Percentiles rank a stretch among this genome's conserved stretches.
Evolutionary conservation across 2,113 vertebrate genomes (phyloP).

Genomic region (Lethenteron reissneri): DNA sequence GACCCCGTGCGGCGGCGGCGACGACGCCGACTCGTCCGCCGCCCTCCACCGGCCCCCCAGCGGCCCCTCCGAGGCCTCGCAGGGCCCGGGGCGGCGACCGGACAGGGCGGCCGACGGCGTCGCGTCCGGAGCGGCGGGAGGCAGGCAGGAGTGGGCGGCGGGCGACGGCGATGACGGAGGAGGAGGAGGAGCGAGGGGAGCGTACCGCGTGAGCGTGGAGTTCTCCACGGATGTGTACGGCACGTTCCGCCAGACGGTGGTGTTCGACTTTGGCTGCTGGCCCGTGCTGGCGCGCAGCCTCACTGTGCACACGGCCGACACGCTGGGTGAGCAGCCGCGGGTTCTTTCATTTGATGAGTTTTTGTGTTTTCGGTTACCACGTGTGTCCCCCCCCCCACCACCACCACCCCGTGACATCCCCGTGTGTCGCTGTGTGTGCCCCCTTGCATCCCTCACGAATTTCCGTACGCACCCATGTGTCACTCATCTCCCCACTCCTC

Average conservation of each 20-base stretch:
- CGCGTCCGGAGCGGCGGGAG: constrained; percentile 48
- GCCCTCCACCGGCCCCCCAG: background rate
- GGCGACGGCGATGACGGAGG: constrained; percentile 36
- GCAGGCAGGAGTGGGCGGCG: constrained; percentile 86
- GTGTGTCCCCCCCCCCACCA: too few relatives aligned
- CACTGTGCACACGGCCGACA: constrained; percentile 93
- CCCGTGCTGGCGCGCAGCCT: constrained; percentile 95
- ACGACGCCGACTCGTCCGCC: too few relatives aligned
- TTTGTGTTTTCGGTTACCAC: too few relatives aligned
- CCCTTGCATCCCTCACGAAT: too few relatives aligned
- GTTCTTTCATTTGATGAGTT: too few relatives aligned
- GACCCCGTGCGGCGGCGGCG: too few relatives aligned
- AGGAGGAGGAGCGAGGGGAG: constrained; percentile 77
- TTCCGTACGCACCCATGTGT: too few relatives aligned
- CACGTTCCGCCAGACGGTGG: constrained; percentile 88
- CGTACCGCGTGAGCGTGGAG: constrained; percentile 72
- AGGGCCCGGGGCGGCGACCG: background rate
- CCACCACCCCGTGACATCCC: too few relatives aligned
- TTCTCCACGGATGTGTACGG: constrained; percentile 97
- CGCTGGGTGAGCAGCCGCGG: constrained; percentile 43
- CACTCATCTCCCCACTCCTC: too few relatives aligned
- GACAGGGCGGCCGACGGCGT: constrained; percentile 36
- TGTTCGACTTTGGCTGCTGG: constrained; percentile 92
- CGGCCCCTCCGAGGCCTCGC: background rate
- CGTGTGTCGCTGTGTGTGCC: too few relatives aligned